Evolutionary conservation across 2,113 vertebrate genomes (phyloP), one percentile per base, ranked within the genome.

Genomic region (Rhinogobius similis): DNA sequence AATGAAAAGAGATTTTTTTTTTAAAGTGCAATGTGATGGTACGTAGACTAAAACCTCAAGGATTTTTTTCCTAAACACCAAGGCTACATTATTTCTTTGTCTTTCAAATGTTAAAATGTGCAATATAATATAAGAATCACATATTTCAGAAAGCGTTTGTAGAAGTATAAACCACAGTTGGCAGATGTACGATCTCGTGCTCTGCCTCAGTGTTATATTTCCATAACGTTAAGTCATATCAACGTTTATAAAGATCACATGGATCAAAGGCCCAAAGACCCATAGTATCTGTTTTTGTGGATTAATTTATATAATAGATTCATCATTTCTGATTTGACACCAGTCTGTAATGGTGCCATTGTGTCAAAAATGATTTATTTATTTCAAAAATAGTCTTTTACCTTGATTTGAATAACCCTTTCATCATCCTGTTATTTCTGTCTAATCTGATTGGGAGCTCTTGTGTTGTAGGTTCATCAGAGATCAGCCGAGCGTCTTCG

Each of bases 401-500:
- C 46, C 46, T 48, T 48, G 46, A 48, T 48, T 48, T 48, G 46
- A 48, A 48, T 48, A 9, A 48, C 20, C 18, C 8, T 58, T 58
- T 29, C 14, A 16, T 24, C 14, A 7, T 29, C 14, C 18, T 18
- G 5, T 58, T 18, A 10, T 55, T 26, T 55, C n/a, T 8, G 23
- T 53, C 10, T 53, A 24, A 24, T 7, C 36, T 62, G 38, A 63
- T 23, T 23, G 16, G 11, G 4, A 14, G 10, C 13, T 21, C 2
- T 36, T 29, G 23, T 5, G 78, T 29, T 0, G 0, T 67, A 99
- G 98, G 95, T 99, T 3, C 98, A 99, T 69, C 90, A 79, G 39
- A 95, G 97, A 48, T 98, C 96, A 0, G 98, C 97, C 0, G 91
- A 94, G 81, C 97, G 94, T 32, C 95, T 99, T 16, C 91, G 93